phyloP scores from a whole-genome alignment of 2,797 vertebrate species.

The Poeciliopsis turneri region DNA sequence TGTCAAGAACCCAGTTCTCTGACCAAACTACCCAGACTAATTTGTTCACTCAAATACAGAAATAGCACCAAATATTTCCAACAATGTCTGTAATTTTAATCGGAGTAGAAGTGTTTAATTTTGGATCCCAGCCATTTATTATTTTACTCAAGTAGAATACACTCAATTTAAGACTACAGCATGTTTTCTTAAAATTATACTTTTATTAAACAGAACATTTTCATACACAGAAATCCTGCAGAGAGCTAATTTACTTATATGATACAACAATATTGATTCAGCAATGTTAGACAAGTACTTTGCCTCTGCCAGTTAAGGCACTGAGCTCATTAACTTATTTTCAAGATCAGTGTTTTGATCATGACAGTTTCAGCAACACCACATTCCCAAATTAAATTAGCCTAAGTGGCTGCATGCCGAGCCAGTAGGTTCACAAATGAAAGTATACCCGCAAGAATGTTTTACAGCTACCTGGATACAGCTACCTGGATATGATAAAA shows the following conservation, averaged over 20 bases:
- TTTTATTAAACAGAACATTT: conserved; percentile 15
- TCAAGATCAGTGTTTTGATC: background rate
- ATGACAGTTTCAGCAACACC: background rate
- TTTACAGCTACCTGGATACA: background rate
- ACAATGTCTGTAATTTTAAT: conserved; percentile 2
- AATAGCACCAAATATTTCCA: background rate
- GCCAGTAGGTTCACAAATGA: background rate
- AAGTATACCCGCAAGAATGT: background rate
- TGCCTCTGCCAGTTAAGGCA: conserved; percentile 3
- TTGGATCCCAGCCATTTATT: background rate
- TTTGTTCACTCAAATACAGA: background rate
- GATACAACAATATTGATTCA: conserved; percentile 5
- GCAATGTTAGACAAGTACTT: background rate
- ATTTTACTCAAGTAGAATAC: background rate
- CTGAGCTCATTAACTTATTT: conserved; percentile 10
- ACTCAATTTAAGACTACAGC: background rate
- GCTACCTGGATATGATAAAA: too few relatives aligned
- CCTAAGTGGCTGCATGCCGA: background rate
- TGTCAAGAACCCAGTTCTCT: background rate
- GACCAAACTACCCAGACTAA: background rate
- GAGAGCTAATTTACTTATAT: conserved; percentile 9
- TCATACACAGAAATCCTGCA: background rate
- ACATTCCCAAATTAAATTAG: background rate
- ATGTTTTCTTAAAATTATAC: background rate
- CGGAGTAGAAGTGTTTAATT: background rate